Base-by-base conservation (phyloP, 2,113 vertebrate genomes). In the Cinclus cinclus region DNA sequence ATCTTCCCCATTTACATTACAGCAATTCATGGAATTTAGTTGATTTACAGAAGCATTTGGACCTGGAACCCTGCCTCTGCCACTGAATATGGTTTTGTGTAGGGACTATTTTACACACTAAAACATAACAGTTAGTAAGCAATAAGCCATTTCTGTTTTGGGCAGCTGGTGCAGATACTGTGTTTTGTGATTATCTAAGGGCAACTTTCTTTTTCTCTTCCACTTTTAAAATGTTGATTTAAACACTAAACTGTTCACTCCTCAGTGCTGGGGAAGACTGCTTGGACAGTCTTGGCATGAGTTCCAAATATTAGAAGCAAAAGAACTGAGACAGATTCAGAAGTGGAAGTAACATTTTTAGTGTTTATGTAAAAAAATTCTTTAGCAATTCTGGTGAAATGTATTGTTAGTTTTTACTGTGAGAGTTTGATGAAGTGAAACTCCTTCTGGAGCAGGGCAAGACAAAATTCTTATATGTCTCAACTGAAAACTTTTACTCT, bases 31-130 rank as follows among this genome's bases (percentile, higher is more conserved):
- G 79, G 83, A 63, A 82, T 76, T 89, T 39, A 19, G 44, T 33
- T 96, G 95, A 97, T 97, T 95, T 94, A 96, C 90, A 60, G 81
- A 87, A 52, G 5, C 18, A 35, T 68, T 89, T 64, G 70, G n/a
- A 35, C 15, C 44, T 56, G 65, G 58, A 88, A 69, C 18, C n/a
- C 39, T 71, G 70, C 25, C 28, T 95, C 42, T 86, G 70, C 58
- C 46, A 50, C 52, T 41, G 86, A 94, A 42, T 76, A 44, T 41
- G 24, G 27, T 71, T 97, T 88, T 78, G 55, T 87, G 30, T 53
- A 76, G 20, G 6, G 52, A 80, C 55, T 67, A 64, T 76, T 94
- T 94, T 63, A 58, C 35, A 67, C 4, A 1, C 4, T 74, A 67
- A 92, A n/a, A 12, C 31, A 33, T 73, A 84, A 73, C 31, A 84